Conservation (phyloP, 2,113 vertebrate genomes). For the Platysternon megacephalum region DNA sequence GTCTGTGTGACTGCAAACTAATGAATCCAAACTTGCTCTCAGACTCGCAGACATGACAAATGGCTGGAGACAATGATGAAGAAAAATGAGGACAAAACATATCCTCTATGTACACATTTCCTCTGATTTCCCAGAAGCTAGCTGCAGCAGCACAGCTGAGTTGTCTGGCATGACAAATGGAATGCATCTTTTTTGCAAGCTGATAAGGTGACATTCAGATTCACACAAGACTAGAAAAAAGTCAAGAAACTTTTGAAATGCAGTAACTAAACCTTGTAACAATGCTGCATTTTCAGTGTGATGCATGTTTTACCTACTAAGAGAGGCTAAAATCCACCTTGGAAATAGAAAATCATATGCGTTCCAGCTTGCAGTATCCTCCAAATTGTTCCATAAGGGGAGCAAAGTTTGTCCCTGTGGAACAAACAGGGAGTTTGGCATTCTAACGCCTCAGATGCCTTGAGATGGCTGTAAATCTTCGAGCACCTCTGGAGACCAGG, state of each 20-base stretch:
- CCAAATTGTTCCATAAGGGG: accelerated
- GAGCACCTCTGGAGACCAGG: not conserved
- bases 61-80: not conserved
- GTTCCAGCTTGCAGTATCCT: not conserved
- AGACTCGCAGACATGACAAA: constrained; percentile 8
- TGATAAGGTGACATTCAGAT: not conserved
- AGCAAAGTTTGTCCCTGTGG: not conserved
- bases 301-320: not conserved
- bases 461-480: not conserved
- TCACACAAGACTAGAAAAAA: not conserved
- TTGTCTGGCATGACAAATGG: constrained; percentile 44
- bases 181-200: not conserved
- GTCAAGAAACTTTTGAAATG: not conserved
- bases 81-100: constrained; percentile 48
- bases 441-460: not conserved
- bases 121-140: constrained; percentile 54
- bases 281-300: not conserved
- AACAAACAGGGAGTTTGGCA: not conserved
- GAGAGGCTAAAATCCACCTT: not conserved
- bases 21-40: constrained; percentile 51
- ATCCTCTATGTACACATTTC: constrained; percentile 15
- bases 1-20: not conserved
- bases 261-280: not conserved
- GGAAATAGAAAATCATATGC: not conserved
- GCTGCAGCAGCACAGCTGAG: not conserved